Evolutionary conservation across 23 tunicate genomes (phyloP).

Genomic region (Trididemnum clinides): DNA sequence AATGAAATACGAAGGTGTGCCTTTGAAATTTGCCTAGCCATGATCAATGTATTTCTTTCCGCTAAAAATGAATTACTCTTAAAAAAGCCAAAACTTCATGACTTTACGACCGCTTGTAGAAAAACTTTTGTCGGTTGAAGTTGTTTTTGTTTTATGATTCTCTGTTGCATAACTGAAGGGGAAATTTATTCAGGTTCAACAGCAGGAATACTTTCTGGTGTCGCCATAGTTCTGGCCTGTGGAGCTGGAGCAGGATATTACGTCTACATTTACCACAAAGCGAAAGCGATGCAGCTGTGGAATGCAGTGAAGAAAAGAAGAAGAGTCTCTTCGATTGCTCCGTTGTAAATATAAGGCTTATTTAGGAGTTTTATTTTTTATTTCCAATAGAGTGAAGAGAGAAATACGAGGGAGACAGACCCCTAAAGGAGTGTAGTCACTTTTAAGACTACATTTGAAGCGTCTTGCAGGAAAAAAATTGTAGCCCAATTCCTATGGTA

Average conservation of each 20-base stretch:
- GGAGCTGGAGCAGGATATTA: constrained; percentile 11
- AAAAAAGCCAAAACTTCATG: no score
- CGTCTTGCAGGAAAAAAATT: no score
- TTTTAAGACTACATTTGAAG: no score
- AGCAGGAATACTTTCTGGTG: constrained; percentile 35
- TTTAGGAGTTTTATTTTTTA: not conserved
- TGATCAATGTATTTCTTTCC: no score
- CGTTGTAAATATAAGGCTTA: not conserved
- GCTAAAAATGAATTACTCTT: no score
- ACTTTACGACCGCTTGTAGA: no score
- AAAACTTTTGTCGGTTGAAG: no score
- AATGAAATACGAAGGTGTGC: no score
- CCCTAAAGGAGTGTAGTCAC: no score
- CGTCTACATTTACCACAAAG: not conserved
- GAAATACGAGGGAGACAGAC: not conserved
- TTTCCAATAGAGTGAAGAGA: not conserved
- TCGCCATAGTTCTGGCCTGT: constrained; percentile 18
- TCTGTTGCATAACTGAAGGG: not conserved
- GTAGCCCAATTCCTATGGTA: no score
- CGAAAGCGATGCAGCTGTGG: not conserved
- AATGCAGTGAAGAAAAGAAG: not conserved
- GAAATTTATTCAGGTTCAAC: not conserved
- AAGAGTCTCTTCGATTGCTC: constrained; percentile 17
- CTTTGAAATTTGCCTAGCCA: no score
- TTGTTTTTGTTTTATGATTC: no score